Evolutionary conservation across 2,888 invertebrate species (phyloP).

Genomic region (Selenia dentaria): DNA sequence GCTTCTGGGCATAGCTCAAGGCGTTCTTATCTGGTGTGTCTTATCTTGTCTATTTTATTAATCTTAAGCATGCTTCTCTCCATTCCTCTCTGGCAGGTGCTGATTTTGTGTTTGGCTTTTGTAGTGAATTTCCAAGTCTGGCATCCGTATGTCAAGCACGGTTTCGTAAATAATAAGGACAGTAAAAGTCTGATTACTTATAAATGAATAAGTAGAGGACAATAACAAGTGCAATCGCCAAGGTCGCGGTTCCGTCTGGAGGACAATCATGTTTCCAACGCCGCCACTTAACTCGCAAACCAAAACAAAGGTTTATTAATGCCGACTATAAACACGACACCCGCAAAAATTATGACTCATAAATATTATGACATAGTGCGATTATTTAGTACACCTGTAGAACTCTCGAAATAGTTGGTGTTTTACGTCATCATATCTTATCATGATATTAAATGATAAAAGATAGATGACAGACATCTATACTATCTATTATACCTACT

Average conservation of each 20-base stretch:
- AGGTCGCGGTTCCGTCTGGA: constrained; percentile 52
- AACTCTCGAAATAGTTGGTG: constrained; percentile 10
- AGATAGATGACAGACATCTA: no score
- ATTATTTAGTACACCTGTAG: constrained; percentile 22
- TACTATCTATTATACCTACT: no score
- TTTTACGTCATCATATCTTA: constrained; percentile 6
- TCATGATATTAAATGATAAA: no score
- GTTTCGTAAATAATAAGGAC: constrained; percentile 20
- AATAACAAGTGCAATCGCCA: constrained; percentile 34
- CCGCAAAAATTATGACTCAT: constrained; percentile 25
- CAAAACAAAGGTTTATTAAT: constrained; percentile 39
- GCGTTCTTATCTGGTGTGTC: no score
- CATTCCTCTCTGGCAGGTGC: no score
- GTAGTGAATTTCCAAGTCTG: no score
- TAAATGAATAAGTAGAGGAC: constrained; percentile 31
- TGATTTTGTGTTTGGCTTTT: no score
- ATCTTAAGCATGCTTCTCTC: no score
- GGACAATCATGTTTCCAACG: constrained; percentile 45
- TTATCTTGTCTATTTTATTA: no score
- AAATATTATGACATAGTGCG: constrained; percentile 19
- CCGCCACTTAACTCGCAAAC: constrained; percentile 37
- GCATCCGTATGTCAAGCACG: no score
- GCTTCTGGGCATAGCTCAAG: no score
- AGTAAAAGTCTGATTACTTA: constrained; percentile 21
- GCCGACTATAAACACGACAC: constrained; percentile 28